Conservation (phyloP, 2,113 vertebrate species). For the Oplegnathus fasciatus region DNA sequence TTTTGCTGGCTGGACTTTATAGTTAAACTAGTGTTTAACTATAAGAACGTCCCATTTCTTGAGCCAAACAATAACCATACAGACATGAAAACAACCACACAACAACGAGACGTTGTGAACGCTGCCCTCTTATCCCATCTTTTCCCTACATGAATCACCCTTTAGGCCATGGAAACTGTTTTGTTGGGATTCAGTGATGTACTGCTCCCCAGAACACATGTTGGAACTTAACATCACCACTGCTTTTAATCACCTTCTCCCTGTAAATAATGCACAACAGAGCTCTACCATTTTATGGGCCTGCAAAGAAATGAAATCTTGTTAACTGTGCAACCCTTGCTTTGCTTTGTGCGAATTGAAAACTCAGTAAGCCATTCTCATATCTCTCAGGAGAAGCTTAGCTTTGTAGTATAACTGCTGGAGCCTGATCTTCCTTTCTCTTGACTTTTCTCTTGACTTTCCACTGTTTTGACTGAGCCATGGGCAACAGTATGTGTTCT, state of each 20-base stretch:
- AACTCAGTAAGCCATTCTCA: constrained; percentile 25
- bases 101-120: not conserved
- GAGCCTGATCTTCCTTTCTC: constrained; percentile 35
- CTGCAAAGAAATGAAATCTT: constrained; percentile 24
- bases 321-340: constrained; percentile 25
- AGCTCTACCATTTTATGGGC: not conserved
- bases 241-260: constrained; percentile 39
- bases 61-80: not conserved
- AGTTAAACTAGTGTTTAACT: not conserved
- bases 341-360: constrained; percentile 32
- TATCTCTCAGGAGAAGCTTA: constrained; percentile 34
- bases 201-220: not conserved
- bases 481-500: constrained; percentile 46
- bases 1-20: not conserved
- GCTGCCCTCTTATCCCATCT: not conserved
- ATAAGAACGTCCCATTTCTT: not conserved
- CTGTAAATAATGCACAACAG: constrained; percentile 37
- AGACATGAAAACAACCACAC: not conserved
- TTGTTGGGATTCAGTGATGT: constrained; percentile 29
- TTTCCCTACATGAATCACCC: not conserved
- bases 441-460: constrained; percentile 48
- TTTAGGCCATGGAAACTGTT: not conserved
- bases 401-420: constrained; percentile 16
- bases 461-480: constrained; percentile 45
- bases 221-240: not conserved